Evolutionary conservation across 1,140 invertebrate genomes (phyloP).

Genomic region (Sesamia nonagrioides): DNA sequence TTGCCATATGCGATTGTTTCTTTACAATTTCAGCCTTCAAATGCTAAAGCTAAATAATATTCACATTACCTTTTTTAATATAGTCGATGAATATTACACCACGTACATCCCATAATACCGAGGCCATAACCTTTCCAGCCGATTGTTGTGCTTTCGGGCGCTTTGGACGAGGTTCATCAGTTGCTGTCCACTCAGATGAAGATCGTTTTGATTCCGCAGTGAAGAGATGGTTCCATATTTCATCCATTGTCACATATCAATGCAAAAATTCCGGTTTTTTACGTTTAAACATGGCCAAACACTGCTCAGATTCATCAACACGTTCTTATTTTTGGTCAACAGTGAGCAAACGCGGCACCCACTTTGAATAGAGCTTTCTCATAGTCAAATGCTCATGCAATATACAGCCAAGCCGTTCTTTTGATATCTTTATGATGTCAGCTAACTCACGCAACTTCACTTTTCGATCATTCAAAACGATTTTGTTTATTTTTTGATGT

Average conservation of each 20-base stretch:
- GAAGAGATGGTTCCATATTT: background rate
- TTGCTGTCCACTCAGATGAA: no score
- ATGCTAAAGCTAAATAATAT: no score
- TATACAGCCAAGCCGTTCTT: no score
- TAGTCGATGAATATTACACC: slow-evolving; percentile 63
- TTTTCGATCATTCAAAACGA: no score
- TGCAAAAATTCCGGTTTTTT: slow-evolving; percentile 70
- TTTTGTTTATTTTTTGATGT: no score
- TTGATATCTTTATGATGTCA: no score
- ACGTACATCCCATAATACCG: slow-evolving; percentile 67
- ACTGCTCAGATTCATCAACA: slow-evolving; percentile 62
- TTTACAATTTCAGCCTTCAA: no score
- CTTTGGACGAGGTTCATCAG: slow-evolving; percentile 63
- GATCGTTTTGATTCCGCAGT: no score
- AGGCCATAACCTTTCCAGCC: slow-evolving; percentile 64
- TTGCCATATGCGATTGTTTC: no score
- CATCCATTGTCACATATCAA: background rate
- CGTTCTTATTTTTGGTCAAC: slow-evolving; percentile 65
- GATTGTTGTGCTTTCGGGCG: slow-evolving; percentile 67
- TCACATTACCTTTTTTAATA: no score
- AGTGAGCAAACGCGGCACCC: slow-evolving; percentile 47
- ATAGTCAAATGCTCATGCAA: slow-evolving; percentile 61
- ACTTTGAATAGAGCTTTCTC: slow-evolving; percentile 60
- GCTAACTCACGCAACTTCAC: no score
- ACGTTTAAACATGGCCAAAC: slow-evolving; percentile 69